A percentile compares a stretch with the other conserved stretches of the same genome.
These are phyloP conservation scores for Archilochus colubris DNA, from an alignment of 2,113 vertebrate species.

Conservation along the genomic window DNA sequence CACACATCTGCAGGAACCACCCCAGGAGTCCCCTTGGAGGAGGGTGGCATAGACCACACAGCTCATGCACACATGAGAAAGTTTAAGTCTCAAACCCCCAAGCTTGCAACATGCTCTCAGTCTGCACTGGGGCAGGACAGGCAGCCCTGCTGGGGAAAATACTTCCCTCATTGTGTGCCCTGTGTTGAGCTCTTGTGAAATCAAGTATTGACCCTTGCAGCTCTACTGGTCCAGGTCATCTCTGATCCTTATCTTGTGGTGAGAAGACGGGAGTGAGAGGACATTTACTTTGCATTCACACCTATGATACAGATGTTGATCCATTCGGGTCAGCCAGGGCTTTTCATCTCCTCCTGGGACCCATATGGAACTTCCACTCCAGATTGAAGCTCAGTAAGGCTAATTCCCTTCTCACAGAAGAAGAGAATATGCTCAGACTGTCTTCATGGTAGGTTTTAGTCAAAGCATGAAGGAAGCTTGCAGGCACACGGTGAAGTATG, in stretches of 20 bases:
- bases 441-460: not conserved
- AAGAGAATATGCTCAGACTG: not conserved
- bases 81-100: not conserved
- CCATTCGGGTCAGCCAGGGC: not conserved
- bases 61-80: not conserved
- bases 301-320: not conserved
- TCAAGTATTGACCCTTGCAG: not conserved
- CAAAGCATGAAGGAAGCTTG: not conserved
- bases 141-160: accelerated
- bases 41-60: accelerated
- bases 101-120: not conserved
- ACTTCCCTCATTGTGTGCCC: not conserved
- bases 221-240: not conserved
- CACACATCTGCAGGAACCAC: accelerated
- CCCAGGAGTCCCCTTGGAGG: not conserved
- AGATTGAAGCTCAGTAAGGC: not conserved
- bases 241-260: not conserved
- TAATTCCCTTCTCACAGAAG: not conserved
- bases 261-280: not conserved
- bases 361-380: not conserved
- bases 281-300: not conserved
- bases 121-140: not conserved
- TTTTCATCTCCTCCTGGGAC: not conserved
- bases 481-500: not conserved
- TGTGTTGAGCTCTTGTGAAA: not conserved